Percentiles rank a stretch among this genome's conserved stretches.
Conservation (phyloP, 2,113 vertebrate species). For the Lepus timidus region DNA sequence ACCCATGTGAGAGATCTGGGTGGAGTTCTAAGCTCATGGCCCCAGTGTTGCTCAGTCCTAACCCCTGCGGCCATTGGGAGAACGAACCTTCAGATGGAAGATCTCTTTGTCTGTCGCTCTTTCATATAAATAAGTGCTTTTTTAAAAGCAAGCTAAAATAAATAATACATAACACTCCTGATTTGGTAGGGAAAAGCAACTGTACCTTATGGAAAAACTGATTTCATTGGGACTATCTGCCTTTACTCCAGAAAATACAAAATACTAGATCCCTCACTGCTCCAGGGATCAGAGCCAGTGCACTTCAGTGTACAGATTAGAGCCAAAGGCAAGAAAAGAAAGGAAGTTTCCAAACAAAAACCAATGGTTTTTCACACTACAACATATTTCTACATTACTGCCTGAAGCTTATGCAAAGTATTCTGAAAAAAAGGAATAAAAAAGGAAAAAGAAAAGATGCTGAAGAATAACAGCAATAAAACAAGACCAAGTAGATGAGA, state of each 20-base stretch:
- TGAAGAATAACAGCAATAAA: constrained; percentile 17
- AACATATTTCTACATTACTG: neutral
- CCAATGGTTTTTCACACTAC: neutral
- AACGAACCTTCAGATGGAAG: no score
- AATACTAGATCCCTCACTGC: neutral
- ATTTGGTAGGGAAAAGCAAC: neutral
- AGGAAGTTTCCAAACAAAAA: constrained; percentile 44
- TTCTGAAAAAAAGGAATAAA: neutral
- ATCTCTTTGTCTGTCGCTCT: no score
- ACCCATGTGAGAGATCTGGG: no score
- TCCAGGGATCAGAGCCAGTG: neutral
- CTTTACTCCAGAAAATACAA: constrained; percentile 19
- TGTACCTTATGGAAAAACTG: neutral
- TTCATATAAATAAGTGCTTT: no score
- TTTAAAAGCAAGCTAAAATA: neutral
- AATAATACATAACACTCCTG: neutral
- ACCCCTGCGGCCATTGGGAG: no score
- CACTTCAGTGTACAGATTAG: neutral
- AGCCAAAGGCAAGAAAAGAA: neutral
- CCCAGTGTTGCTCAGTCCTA: no score
- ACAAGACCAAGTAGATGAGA: neutral
- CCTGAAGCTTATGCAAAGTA: neutral
- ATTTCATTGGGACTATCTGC: neutral
- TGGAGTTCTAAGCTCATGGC: no score
- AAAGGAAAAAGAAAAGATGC: neutral